Evolutionary conservation across 2,113 vertebrate genomes (phyloP), one percentile per base, ranked within the genome.

Genomic region (Siphamia tubifer): DNA sequence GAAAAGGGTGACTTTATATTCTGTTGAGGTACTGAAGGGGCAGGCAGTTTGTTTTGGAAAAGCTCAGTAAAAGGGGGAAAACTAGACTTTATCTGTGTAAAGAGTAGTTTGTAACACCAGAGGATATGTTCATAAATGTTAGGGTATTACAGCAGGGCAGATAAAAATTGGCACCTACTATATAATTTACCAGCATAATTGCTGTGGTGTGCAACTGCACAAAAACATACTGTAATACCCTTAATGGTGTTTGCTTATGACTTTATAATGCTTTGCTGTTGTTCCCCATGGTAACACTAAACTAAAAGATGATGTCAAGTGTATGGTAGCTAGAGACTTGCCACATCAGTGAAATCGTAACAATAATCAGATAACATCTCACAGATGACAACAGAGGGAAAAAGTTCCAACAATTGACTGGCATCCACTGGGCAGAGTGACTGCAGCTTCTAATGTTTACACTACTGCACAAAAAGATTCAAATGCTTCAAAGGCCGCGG

Each of bases 261-360:
- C 57, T 68, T 77, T 68, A 64, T 44, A 68, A 68, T 71, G 61
- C 43, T 60, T 72, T 57, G 38, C 35, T 68, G 52, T 69, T 58
- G 52, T 44, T 76, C 17, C 17, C 71, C 64, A 77, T 78, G 56
- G 53, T 27, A 85, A 83, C 68, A 40, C 23, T 58, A 52, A 67
- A 79, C 67, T 68, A 67, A 39, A 39, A 64, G 44, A 81, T 87
- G 82, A 81, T 56, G 82, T 85, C 74, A 85, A 54, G 74, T 70
- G 60, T 69, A 73, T 61, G 54, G 20, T 66, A 67, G 43, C 60
- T 42, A 4, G 13, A 64, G 67, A 55, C 47, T 51, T 27, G 52
- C 60, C 73, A 83, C 77, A 84, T 75, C 44, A 45, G 53, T 52
- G 38, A 68, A 73, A 76, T 45, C 49, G 66, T 70, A 77, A 74